phyloP scores from a whole-genome alignment of 2,888 invertebrate genomes.

The Lordiphosa fenestrarum region DNA sequence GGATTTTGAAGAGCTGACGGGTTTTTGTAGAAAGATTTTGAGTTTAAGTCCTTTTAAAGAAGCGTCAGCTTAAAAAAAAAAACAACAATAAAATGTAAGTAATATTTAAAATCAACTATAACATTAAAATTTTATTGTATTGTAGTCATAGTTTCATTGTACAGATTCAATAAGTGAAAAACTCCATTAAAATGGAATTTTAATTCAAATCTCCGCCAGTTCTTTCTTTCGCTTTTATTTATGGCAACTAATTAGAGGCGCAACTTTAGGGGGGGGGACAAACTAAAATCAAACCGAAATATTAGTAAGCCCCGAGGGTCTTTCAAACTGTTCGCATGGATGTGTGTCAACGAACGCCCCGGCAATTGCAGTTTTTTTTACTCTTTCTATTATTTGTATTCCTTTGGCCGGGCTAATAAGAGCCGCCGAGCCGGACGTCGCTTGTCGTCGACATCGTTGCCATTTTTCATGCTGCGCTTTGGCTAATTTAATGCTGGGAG shows the following conservation, averaged over 20 bases:
- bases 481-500: slow-evolving; percentile 72
- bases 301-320: slow-evolving; percentile 41
- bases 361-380: slow-evolving; percentile 12
- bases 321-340: slow-evolving; percentile 7
- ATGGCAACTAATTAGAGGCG: slow-evolving; percentile 40
- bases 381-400: slow-evolving; percentile 13
- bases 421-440: slow-evolving; percentile 68
- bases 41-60: too few species aligned
- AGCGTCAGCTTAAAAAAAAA: not conserved
- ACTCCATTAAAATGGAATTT: not conserved
- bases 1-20: too few species aligned
- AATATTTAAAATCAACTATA: not conserved
- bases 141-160: slow-evolving; percentile 1
- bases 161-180: slow-evolving; percentile 6
- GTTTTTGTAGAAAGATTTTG: too few species aligned
- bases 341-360: slow-evolving; percentile 15
- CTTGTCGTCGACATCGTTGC: slow-evolving; percentile 56
- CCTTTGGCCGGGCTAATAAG: slow-evolving; percentile 55
- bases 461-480: slow-evolving; percentile 75
- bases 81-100: not conserved
- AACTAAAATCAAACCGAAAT: slow-evolving; percentile 56
- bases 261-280: slow-evolving; percentile 22
- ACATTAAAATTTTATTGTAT: slow-evolving; percentile 5
- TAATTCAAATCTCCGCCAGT: not conserved
- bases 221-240: not conserved